Conservation (phyloP, 2,888 invertebrate species). For the Brassicogethes aeneus region DNA sequence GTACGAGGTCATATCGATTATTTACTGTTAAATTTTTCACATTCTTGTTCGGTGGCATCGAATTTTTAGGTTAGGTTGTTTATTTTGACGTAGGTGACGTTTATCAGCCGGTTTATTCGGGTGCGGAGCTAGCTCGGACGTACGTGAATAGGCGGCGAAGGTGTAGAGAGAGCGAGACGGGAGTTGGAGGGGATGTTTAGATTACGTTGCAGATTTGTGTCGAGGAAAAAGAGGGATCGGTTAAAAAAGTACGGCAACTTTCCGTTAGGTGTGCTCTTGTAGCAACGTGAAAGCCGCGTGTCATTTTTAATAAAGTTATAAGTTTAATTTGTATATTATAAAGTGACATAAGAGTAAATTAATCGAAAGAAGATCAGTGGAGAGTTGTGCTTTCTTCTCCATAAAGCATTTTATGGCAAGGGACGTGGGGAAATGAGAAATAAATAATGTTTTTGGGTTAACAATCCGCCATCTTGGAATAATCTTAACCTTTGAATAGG, state of each 20-base stretch:
- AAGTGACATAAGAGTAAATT: conserved; percentile 36
- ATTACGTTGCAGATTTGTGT: background rate
- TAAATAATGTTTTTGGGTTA: conserved; percentile 41
- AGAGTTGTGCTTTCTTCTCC: conserved; percentile 19
- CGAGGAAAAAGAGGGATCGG: background rate
- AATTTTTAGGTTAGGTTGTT: conserved; percentile 22
- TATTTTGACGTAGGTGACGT: conserved; percentile 22
- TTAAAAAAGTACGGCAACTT: conserved; percentile 24
- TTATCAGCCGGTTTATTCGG: conserved; percentile 9
- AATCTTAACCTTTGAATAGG: conserved; percentile 41
- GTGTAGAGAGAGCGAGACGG: conserved; percentile 8
- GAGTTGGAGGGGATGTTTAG: conserved; percentile 2
- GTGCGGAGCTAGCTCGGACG: conserved; percentile 6
- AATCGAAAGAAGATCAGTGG: conserved; percentile 19
- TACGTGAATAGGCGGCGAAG: conserved; percentile 6
- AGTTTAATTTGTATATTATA: conserved; percentile 35
- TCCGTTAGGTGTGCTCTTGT: conserved; percentile 36
- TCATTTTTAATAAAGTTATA: conserved; percentile 39
- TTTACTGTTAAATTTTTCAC: conserved; percentile 20
- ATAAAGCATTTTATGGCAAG: conserved; percentile 14
- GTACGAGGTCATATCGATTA: conserved; percentile 40
- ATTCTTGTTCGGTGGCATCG: conserved; percentile 27
- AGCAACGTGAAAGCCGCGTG: conserved; percentile 45
- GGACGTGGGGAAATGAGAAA: conserved; percentile 11
- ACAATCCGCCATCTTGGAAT: conserved; percentile 42